These are phyloP conservation scores for Pedicia rivosa DNA, from an alignment of 2,888 invertebrate genomes.

Conservation along the genomic window DNA sequence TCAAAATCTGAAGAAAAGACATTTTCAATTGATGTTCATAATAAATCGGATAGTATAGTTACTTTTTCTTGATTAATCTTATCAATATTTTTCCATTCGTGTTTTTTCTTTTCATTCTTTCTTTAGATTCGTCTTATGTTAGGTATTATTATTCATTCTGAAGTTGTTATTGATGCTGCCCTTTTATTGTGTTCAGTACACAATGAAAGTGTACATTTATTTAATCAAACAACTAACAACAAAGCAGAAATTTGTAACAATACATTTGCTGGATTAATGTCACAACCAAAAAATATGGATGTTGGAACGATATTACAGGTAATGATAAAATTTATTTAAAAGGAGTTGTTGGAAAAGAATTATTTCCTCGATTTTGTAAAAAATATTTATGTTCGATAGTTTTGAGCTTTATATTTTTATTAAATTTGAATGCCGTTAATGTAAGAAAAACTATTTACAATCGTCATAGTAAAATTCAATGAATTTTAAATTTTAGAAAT, in stretches of 20 bases:
- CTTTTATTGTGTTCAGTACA: constrained; percentile 10
- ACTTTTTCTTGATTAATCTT: no score
- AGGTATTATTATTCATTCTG: constrained; percentile 10
- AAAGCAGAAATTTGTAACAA: constrained; percentile 46
- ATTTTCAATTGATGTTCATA: constrained; percentile 25
- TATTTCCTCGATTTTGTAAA: no score
- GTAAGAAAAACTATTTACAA: no score
- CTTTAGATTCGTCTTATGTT: constrained; percentile 13
- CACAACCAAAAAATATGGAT: constrained; percentile 54
- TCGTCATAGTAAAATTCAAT: no score
- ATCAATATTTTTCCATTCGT: not conserved
- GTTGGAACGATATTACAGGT: constrained; percentile 61
- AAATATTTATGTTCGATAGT: not conserved
- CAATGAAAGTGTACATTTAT: constrained; percentile 11
- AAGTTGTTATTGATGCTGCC: constrained; percentile 11
- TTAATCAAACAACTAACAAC: constrained; percentile 11
- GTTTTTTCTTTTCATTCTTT: not conserved
- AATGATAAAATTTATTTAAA: no score
- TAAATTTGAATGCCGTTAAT: no score
- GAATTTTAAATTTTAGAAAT: no score
- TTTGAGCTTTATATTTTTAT: constrained; percentile 15
- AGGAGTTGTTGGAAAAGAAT: no score
- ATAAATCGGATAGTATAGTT: constrained; percentile 22
- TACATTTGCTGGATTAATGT: constrained; percentile 53
- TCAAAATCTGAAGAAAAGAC: constrained; percentile 12